A percentile compares a stretch with the other conserved stretches of the same genome.
Evolutionary conservation across 92 coral and sea anemone species (phyloP).

Genomic region (Epizoanthus ramosus): DNA sequence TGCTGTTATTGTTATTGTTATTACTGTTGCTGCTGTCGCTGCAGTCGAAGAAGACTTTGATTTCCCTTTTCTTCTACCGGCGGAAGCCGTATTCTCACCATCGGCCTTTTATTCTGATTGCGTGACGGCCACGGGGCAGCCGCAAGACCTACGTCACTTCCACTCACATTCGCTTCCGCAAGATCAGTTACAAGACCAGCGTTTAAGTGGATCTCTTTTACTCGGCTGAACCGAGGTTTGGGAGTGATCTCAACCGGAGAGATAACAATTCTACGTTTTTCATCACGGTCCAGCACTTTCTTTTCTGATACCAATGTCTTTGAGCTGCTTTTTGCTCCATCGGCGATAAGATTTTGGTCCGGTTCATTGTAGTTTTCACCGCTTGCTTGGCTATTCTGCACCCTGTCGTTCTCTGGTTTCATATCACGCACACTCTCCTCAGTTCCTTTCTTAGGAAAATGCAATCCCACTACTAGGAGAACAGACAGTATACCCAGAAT

Average conservation of each 20-base stretch:
- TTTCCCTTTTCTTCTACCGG: slow-evolving; percentile 30
- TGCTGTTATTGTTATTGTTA: not conserved
- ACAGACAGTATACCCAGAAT: not conserved
- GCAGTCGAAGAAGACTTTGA: slow-evolving; percentile 24
- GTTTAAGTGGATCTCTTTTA: not conserved
- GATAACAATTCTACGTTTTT: slow-evolving; percentile 18
- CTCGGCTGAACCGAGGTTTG: not conserved
- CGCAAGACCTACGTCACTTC: not conserved
- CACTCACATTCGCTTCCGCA: not conserved
- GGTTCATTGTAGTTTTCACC: not conserved
- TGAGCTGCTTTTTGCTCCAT: not conserved
- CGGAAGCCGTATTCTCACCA: not conserved
- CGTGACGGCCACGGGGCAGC: slow-evolving; percentile 12
- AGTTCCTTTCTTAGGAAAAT: slow-evolving; percentile 10
- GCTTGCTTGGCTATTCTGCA: not conserved
- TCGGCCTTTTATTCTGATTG: not conserved
- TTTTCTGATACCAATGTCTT: not conserved
- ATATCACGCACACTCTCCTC: not conserved
- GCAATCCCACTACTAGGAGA: slow-evolving; percentile 1
- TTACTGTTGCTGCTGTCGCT: slow-evolving; percentile 10
- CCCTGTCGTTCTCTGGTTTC: slow-evolving; percentile 3
- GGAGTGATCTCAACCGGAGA: slow-evolving; percentile 21
- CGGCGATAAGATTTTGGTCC: not conserved
- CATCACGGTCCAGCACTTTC: not conserved
- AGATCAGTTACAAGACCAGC: slow-evolving; percentile 12